phyloP scores from a whole-genome alignment of 2,888 invertebrate genomes.

The Asteroscopus sphinx region DNA sequence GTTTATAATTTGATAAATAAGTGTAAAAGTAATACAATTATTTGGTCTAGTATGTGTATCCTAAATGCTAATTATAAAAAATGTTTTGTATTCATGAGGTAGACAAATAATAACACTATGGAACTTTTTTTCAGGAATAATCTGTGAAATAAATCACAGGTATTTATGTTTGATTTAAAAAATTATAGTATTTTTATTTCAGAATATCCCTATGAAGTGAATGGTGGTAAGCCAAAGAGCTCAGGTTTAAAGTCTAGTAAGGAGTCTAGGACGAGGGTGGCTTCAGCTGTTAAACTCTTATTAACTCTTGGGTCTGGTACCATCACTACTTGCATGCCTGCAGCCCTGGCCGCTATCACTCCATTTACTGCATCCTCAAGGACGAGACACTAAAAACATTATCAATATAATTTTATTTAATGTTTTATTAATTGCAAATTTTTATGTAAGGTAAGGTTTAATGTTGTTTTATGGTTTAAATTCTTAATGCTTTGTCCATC shows the following conservation, averaged over 20 bases:
- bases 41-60: too few species aligned
- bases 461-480: too few species aligned
- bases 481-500: too few species aligned
- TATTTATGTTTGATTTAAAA: neutral
- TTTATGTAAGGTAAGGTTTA: too few species aligned
- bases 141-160: neutral
- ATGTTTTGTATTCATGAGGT: too few species aligned
- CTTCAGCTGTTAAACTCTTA: slow-evolving; percentile 76
- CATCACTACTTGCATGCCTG: slow-evolving; percentile 96
- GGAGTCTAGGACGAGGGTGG: slow-evolving; percentile 92
- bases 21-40: too few species aligned
- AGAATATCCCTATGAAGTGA: slow-evolving; percentile 64
- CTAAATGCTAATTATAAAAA: too few species aligned
- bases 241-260: slow-evolving; percentile 95
- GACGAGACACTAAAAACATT: slow-evolving; percentile 91
- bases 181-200: neutral
- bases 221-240: slow-evolving; percentile 95
- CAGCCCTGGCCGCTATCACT: slow-evolving; percentile 93
- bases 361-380: slow-evolving; percentile 98
- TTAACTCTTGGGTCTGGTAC: slow-evolving; percentile 91
- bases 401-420: neutral
- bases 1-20: too few species aligned
- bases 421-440: neutral
- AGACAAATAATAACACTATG: too few species aligned
- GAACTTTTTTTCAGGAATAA: neutral